Conservation (phyloP, 2,113 vertebrate genomes). For the Gasterosteus aculeatus region DNA sequence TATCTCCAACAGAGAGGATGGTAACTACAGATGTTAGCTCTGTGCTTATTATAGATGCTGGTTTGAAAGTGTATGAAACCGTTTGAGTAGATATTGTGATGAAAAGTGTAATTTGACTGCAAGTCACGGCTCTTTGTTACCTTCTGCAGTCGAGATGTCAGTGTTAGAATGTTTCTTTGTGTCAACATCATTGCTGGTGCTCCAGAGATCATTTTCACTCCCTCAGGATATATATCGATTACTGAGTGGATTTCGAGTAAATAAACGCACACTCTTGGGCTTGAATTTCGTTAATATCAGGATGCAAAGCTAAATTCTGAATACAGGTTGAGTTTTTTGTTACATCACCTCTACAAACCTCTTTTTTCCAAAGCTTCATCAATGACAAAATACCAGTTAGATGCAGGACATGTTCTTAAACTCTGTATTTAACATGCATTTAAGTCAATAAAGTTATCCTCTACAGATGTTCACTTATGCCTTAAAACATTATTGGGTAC, state of each 20-base stretch:
- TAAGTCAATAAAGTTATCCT: neutral
- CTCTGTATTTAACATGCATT: too few species aligned
- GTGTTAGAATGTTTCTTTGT: conserved; percentile 6
- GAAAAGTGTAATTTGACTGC: conserved; percentile 10
- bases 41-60: neutral
- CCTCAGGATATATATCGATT: conserved; percentile 36
- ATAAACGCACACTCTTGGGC: conserved; percentile 19
- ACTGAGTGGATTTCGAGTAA: conserved; percentile 29
- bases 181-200: neutral
- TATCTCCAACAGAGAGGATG: neutral
- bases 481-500: neutral
- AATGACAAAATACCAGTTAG: neutral
- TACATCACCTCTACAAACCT: conserved; percentile 1
- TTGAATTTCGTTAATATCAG: conserved; percentile 27
- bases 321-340: neutral
- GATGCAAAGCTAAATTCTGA: conserved; percentile 31
- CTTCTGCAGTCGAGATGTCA: neutral
- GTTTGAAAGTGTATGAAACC: neutral
- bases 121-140: conserved; percentile 9
- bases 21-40: neutral
- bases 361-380: too few species aligned
- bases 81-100: neutral
- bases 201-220: conserved; percentile 38
- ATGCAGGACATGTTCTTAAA: neutral
- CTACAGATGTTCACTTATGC: neutral